Percentiles rank a stretch among this genome's conserved stretches.
phyloP scores from a whole-genome alignment of 2,888 invertebrate genomes.

The Itoplectis maculator region DNA sequence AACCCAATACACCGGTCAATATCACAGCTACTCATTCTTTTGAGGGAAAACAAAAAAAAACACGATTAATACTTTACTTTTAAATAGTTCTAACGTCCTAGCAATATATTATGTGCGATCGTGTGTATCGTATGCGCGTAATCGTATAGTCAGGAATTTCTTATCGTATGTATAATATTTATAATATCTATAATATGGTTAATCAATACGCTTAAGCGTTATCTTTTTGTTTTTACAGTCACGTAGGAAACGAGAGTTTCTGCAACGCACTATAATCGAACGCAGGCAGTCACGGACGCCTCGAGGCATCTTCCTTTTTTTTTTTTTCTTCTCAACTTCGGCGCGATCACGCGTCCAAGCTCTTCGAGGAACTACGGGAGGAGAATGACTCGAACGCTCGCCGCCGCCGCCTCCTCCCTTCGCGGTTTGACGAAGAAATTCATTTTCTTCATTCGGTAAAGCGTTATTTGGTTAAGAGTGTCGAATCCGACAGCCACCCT shows the following conservation, averaged over 20 bases:
- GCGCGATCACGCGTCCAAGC: slow-evolving; percentile 34
- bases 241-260: slow-evolving; percentile 82
- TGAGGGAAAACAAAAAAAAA: slow-evolving; percentile 55
- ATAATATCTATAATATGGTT: slow-evolving; percentile 59
- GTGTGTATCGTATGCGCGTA: slow-evolving; percentile 39
- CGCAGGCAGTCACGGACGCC: slow-evolving; percentile 51
- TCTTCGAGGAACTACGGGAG: slow-evolving; percentile 48
- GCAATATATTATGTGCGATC: slow-evolving; percentile 65
- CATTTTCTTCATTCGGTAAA: slow-evolving; percentile 49
- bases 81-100: slow-evolving; percentile 62
- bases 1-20: slow-evolving; percentile 81
- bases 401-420: slow-evolving; percentile 10
- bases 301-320: slow-evolving; percentile 36
- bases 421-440: slow-evolving; percentile 22
- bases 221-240: slow-evolving; percentile 74
- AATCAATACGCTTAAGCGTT: slow-evolving; percentile 51
- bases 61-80: slow-evolving; percentile 64
- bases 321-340: slow-evolving; percentile 50
- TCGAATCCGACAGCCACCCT: slow-evolving; percentile 58
- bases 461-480: slow-evolving; percentile 68
- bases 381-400: slow-evolving; percentile 46
- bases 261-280: slow-evolving; percentile 80
- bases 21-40: slow-evolving; percentile 83
- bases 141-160: slow-evolving; percentile 53
- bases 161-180: slow-evolving; percentile 63